A percentile compares a stretch with the other conserved stretches of the same genome.
These are phyloP conservation scores for Calycopis cecrops DNA, from an alignment of 1,140 invertebrate genomes.

Conservation along the genomic window DNA sequence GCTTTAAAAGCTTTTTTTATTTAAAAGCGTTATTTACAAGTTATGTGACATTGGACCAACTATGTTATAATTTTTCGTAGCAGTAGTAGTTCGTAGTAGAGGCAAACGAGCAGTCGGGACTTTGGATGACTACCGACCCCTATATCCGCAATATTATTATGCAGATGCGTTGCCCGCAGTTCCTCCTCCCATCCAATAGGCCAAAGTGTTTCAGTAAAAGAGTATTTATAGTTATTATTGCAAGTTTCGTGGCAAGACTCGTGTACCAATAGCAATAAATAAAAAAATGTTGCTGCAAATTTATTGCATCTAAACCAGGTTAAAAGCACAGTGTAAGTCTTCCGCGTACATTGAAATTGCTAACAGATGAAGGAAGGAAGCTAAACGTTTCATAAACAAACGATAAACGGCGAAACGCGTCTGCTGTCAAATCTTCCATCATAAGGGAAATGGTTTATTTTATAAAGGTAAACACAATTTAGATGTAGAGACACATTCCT, in stretches of 20 bases:
- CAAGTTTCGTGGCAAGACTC: not conserved
- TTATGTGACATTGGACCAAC: no score
- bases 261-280: not conserved
- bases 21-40: no score
- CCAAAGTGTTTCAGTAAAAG: no score
- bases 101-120: no score
- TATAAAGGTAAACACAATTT: conserved; percentile 21
- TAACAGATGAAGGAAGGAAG: conserved; percentile 28
- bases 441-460: not conserved
- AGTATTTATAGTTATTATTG: not conserved
- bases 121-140: no score
- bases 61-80: no score
- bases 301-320: conserved; percentile 32
- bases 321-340: conserved; percentile 18
- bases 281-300: conserved; percentile 24
- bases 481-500: no score
- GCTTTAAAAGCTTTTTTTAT: no score
- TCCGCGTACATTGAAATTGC: conserved; percentile 25
- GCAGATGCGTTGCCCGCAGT: no score
- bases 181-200: no score
- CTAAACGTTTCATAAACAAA: conserved; percentile 22
- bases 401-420: conserved; percentile 26
- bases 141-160: no score
- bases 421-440: not conserved
- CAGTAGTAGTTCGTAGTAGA: no score